Conservation (phyloP, 2,888 invertebrate genomes). For the Drosophila sordidapex region DNA sequence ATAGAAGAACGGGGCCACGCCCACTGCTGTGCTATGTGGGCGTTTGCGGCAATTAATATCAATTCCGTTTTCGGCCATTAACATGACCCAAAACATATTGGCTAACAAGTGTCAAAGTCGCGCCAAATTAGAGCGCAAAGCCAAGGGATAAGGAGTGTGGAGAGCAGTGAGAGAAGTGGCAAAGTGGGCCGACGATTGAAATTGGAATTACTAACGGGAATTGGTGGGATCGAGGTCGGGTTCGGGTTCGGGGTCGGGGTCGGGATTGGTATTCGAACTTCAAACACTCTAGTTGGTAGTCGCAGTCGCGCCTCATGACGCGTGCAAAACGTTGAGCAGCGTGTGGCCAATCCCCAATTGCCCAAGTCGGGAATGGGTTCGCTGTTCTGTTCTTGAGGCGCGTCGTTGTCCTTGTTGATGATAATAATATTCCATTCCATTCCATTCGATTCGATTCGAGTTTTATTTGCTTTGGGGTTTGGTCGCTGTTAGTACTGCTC, state of each 20-base stretch:
- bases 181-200: conserved; percentile 17
- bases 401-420: conserved; percentile 67
- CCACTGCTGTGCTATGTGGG: conserved; percentile 47
- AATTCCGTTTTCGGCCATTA: conserved; percentile 76
- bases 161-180: conserved; percentile 32
- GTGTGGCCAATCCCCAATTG: conserved; percentile 74
- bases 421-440: conserved; percentile 78
- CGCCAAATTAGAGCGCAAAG: conserved; percentile 76
- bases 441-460: conserved; percentile 19
- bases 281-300: conserved; percentile 16
- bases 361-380: conserved; percentile 54
- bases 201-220: conserved; percentile 26
- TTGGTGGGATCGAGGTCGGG: background rate
- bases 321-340: conserved; percentile 64
- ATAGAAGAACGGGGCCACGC: conserved; percentile 46
- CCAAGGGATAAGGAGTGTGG: conserved; percentile 32
- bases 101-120: conserved; percentile 81
- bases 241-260: background rate
- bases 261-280: conserved; percentile 21
- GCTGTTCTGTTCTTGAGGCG: conserved; percentile 47
- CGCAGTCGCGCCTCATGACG: conserved; percentile 51
- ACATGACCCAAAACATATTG: conserved; percentile 77
- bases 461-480: conserved; percentile 78
- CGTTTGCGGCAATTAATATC: conserved; percentile 69
- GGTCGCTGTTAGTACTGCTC: conserved; percentile 44